Conservation (phyloP, 2,888 invertebrate genomes). For the Phymatocera aterrima region DNA sequence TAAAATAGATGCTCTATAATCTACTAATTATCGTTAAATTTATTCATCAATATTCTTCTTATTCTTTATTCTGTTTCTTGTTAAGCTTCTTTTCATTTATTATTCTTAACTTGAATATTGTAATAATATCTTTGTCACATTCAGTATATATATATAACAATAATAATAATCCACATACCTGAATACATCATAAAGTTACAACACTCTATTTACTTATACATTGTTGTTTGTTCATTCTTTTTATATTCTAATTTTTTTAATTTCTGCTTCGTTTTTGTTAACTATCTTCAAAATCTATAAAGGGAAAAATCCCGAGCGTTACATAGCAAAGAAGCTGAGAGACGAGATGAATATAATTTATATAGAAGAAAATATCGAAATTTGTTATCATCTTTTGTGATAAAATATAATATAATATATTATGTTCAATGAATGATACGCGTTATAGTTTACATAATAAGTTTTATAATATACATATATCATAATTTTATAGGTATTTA, state of each 20-base stretch:
- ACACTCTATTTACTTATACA: not conserved
- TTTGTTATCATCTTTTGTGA: not conserved
- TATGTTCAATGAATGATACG: constrained; percentile 8
- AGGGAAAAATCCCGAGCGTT: not conserved
- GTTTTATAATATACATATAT: not conserved
- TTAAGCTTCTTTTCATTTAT: not conserved
- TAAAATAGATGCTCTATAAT: constrained; percentile 43
- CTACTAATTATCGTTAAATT: constrained; percentile 37
- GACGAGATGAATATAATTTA: too few species aligned
- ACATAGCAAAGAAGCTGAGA: not conserved
- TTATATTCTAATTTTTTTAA: too few species aligned
- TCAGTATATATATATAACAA: constrained; percentile 12
- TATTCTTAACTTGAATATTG: not conserved
- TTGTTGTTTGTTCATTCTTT: too few species aligned
- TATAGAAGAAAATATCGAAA: not conserved
- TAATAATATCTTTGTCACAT: constrained; percentile 15
- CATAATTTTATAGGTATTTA: not conserved
- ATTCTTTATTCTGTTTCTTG: not conserved
- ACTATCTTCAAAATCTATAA: not conserved
- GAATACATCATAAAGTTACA: constrained; percentile 2
- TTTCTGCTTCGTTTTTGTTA: not conserved
- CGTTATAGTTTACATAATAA: not conserved
- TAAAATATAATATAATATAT: too few species aligned
- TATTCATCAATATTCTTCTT: constrained; percentile 24
- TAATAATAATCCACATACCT: not conserved